Conservation (phyloP, 2,113 vertebrate species). For the Festucalex cinctus region DNA sequence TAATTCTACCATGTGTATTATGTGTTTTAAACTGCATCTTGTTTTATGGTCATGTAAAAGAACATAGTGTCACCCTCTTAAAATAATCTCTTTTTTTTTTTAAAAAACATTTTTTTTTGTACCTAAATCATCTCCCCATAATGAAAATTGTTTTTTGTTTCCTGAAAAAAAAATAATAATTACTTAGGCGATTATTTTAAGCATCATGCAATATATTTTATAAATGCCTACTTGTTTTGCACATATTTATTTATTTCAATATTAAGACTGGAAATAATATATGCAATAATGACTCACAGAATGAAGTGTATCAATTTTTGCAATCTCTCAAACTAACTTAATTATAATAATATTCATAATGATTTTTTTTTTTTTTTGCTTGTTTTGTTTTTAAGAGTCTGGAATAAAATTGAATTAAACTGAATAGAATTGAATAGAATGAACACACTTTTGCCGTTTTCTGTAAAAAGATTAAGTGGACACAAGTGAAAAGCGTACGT, state of each 20-base stretch:
- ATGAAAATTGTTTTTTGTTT: too few species aligned
- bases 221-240: constrained; percentile 3
- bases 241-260: background rate
- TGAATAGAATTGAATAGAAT: too few species aligned
- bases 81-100: too few species aligned
- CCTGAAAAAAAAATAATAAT: too few species aligned
- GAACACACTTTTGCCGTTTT: background rate
- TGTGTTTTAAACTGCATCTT: background rate
- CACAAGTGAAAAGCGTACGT: background rate
- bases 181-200: too few species aligned
- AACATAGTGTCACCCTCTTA: background rate
- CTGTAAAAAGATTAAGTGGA: too few species aligned
- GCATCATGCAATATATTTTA: background rate
- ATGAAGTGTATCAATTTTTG: background rate
- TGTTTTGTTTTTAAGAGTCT: too few species aligned
- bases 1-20: background rate
- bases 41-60: background rate
- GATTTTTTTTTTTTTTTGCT: too few species aligned
- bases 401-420: too few species aligned
- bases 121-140: too few species aligned
- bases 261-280: background rate
- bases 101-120: too few species aligned
- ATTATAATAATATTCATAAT: too few species aligned
- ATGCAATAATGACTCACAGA: background rate
- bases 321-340: background rate